A percentile compares a stretch with the other conserved stretches of the same genome.
Conservation (phyloP, 2,888 invertebrate species). For the Brenthis hecate region DNA sequence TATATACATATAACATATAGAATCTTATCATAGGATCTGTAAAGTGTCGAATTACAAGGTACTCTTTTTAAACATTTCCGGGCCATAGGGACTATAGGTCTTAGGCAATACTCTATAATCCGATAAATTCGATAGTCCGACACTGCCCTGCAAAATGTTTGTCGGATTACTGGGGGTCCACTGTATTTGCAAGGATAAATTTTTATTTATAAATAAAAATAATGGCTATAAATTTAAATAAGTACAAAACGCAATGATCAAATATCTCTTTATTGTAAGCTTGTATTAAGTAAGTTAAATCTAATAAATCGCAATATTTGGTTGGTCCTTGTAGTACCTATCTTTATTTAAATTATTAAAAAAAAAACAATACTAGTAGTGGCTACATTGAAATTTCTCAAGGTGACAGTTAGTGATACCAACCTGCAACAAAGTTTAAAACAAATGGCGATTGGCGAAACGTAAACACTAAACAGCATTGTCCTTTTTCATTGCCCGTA, state of each 20-base stretch:
- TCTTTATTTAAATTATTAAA: too few species aligned
- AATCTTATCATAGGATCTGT: slow-evolving; percentile 35
- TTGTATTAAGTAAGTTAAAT: too few species aligned
- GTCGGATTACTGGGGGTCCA: slow-evolving; percentile 21
- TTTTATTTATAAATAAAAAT: background rate
- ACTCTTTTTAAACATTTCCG: background rate
- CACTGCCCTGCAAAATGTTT: slow-evolving; percentile 22
- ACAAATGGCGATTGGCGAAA: slow-evolving; percentile 23
- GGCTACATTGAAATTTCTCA: background rate
- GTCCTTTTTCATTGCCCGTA: background rate
- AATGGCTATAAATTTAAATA: too few species aligned
- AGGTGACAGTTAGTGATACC: slow-evolving; percentile 18
- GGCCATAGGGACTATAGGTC: too few species aligned
- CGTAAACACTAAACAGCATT: slow-evolving; percentile 31
- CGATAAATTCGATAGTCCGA: slow-evolving; percentile 24
- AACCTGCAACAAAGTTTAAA: slow-evolving; percentile 3
- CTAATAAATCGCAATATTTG: too few species aligned
- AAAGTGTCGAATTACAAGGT: slow-evolving; percentile 39
- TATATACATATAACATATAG: slow-evolving; percentile 32
- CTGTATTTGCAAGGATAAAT: background rate
- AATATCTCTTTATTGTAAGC: too few species aligned
- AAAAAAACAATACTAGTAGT: background rate
- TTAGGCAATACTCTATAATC: background rate
- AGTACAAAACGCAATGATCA: too few species aligned
- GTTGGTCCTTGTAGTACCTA: too few species aligned